These are phyloP conservation scores for Aradophagus sp. DNA, from an alignment of 1,140 invertebrate genomes.

Conservation along the genomic window DNA sequence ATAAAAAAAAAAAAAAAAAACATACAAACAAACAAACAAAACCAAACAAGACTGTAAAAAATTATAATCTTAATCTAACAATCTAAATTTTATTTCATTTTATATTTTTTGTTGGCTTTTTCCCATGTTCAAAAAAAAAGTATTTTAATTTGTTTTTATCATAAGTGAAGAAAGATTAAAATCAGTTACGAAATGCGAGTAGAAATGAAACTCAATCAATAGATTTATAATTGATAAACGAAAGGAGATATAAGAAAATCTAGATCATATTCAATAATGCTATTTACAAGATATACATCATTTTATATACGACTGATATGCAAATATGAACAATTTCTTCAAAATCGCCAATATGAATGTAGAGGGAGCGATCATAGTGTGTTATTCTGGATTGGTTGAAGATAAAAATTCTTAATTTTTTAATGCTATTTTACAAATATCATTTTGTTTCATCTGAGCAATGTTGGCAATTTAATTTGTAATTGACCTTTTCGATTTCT, in stretches of 20 bases:
- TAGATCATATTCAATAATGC: slow-evolving; percentile 32
- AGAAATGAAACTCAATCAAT: slow-evolving; percentile 5
- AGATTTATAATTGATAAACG: background rate
- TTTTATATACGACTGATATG: slow-evolving; percentile 68
- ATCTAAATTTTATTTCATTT: slow-evolving; percentile 25
- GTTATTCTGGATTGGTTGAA: background rate
- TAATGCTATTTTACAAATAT: too few species aligned
- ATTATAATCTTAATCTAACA: too few species aligned
- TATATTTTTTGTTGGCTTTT: background rate
- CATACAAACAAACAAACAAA: too few species aligned
- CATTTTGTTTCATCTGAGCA: too few species aligned
- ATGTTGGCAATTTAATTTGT: too few species aligned
- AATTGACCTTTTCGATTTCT: too few species aligned
- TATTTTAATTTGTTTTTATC: too few species aligned
- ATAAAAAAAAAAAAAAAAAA: slow-evolving; percentile 4
- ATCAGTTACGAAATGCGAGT: background rate
- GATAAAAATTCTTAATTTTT: too few species aligned
- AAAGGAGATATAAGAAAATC: background rate
- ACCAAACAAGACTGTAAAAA: too few species aligned
- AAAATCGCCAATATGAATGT: slow-evolving; percentile 64
- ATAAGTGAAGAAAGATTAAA: background rate
- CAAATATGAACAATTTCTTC: slow-evolving; percentile 61
- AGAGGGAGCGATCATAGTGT: slow-evolving; percentile 31
- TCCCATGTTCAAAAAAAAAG: too few species aligned
- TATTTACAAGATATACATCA: slow-evolving; percentile 61